phyloP scores from a whole-genome alignment of 2,797 vertebrate genomes.

The Carcharodon carcharias region DNA sequence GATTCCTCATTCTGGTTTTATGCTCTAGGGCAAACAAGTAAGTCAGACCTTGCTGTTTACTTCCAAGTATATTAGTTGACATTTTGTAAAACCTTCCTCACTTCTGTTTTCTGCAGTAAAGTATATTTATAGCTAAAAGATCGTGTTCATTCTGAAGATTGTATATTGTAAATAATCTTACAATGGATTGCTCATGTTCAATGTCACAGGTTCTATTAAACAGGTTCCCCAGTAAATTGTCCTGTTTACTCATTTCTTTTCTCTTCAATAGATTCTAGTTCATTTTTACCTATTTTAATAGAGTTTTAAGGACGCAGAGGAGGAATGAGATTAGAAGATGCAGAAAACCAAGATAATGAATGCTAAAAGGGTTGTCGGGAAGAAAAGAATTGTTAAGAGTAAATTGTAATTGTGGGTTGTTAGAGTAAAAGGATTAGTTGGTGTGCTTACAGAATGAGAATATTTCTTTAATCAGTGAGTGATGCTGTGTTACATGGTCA shows the following conservation, averaged over 20 bases:
- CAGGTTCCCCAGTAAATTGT: not conserved
- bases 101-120: not conserved
- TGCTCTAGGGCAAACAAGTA: constrained; percentile 69
- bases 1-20: constrained; percentile 66
- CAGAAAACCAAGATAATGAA: not conserved
- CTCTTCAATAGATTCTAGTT: not conserved
- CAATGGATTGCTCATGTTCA: not conserved
- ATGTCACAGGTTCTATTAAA: not conserved
- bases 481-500: not conserved
- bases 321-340: not conserved
- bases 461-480: not conserved
- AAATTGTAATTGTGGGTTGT: not conserved
- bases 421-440: not conserved
- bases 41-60: constrained; percentile 38
- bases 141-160: not conserved
- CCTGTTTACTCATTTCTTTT: not conserved
- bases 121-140: not conserved
- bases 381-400: not conserved
- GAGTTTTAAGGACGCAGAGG: not conserved
- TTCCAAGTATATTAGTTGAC: not conserved
- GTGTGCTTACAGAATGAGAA: not conserved
- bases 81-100: not conserved
- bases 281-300: not conserved
- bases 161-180: not conserved
- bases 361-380: not conserved